Base-by-base conservation (phyloP, 1,140 invertebrate species). In the Notospermus geniculatus region DNA sequence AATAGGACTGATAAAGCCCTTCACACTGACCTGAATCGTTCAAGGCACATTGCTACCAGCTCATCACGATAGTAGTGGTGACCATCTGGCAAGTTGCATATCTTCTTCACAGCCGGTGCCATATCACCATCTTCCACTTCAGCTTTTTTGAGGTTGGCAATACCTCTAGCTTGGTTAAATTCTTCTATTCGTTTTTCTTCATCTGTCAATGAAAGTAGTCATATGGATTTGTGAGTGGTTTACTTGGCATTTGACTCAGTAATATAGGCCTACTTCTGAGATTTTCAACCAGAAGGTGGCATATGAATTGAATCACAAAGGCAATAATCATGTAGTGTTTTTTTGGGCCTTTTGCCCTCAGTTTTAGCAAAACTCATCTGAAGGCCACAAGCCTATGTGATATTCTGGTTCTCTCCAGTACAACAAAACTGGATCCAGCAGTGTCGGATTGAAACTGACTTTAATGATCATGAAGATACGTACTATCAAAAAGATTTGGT, bases 401-500 rank as follows among this genome's bases (percentile, higher is more conserved):
- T 23, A 17, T n/a, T 19, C n/a, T 1, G 15, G 17, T 28, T 23
- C 17, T 41, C 52, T 15, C 28, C 27, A 50, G 23, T 7, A 57
- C 25, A 39, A n/a, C 60, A 36, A 54, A 11, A 56, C 19, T 36
- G 17, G 7, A n/a, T n/a, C n/a, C n/a, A n/a, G n/a, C 63, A 11
- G n/a, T 43, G n/a, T 43, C n/a, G 11, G 11, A 13, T 43, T 43
- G 41, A 11, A 11, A 43, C n/a, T n/a, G n/a, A n/a, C n/a, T n/a
- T n/a, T n/a, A n/a, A n/a, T n/a, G n/a, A n/a, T n/a, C n/a, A n/a
- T n/a, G n/a, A n/a, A 22, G 4, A 28, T 32, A 73, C 73, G 71
- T 70, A 80, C 78, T 75, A 69, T 80, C 78, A 72, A 76, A 77
- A 9, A 83, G 67, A 41, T 74, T 67, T 25, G 81, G 81, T n/a